A percentile compares a stretch with the other conserved stretches of the same genome.
Conservation (phyloP, 2,113 vertebrate genomes). For the Sceloporus tristichus region DNA sequence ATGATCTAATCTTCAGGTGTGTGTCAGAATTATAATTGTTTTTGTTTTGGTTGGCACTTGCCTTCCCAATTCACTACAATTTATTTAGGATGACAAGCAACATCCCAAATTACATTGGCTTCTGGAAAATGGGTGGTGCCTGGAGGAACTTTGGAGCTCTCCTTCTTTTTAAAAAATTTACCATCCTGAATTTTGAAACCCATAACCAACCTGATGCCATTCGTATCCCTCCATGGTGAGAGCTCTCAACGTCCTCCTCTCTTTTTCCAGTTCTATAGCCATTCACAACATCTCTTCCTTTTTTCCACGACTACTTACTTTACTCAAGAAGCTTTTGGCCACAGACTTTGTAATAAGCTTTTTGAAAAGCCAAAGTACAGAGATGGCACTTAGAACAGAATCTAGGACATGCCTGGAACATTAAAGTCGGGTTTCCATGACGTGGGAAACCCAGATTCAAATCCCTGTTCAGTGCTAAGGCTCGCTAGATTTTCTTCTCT, state of each 20-base stretch:
- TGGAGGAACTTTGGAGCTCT: background rate
- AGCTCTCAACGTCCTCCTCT: background rate
- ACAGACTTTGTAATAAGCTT: background rate
- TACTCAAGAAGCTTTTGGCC: background rate
- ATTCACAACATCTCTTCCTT: background rate
- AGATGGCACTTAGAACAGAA: background rate
- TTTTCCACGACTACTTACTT: background rate
- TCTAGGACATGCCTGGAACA: background rate
- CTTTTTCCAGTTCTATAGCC: background rate
- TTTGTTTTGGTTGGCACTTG: constrained; percentile 39
- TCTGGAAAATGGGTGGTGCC: background rate
- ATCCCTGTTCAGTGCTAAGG: no score
- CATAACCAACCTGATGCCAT: no score
- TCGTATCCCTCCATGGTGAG: background rate
- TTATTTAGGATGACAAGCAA: constrained; percentile 23
- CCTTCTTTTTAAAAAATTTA: no score
- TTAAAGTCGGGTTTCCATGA: no score
- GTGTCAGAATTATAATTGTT: background rate
- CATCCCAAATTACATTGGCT: background rate
- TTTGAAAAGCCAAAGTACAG: background rate
- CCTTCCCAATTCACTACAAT: background rate
- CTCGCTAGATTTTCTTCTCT: background rate
- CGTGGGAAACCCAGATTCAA: background rate
- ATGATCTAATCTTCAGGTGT: constrained; percentile 22
- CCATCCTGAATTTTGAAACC: background rate